These are phyloP conservation scores for Sebastes vulpes DNA, from an alignment of 2,797 vertebrate genomes.

Conservation along the genomic window DNA sequence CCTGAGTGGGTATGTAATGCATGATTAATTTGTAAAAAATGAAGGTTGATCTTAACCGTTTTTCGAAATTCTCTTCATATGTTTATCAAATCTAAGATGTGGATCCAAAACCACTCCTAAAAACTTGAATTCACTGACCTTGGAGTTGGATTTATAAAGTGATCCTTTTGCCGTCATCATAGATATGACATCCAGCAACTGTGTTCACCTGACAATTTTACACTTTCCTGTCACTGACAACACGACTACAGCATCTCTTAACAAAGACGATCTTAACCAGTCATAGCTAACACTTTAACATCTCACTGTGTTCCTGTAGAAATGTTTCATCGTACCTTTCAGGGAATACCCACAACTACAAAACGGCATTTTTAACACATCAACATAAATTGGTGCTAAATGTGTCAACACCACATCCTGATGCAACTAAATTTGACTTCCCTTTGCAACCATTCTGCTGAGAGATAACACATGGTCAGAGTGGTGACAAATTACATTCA, in stretches of 20 bases:
- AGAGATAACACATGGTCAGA: not conserved
- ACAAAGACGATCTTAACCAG: not conserved
- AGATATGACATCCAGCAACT: not conserved
- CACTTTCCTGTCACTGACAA: not conserved
- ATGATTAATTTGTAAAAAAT: too few species aligned
- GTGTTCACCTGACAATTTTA: not conserved
- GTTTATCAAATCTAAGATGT: too few species aligned
- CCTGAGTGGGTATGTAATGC: too few species aligned
- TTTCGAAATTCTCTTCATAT: too few species aligned
- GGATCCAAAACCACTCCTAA: too few species aligned
- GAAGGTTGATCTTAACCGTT: too few species aligned
- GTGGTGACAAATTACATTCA: constrained; percentile 15
- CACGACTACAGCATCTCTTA: not conserved
- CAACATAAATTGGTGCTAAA: constrained; percentile 2
- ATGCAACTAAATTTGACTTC: not conserved
- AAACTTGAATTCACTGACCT: too few species aligned
- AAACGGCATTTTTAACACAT: constrained; percentile 1
- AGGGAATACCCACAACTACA: not conserved
- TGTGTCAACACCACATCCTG: constrained; percentile 7
- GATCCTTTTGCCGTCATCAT: not conserved
- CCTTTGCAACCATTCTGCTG: not conserved
- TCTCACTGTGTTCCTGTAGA: not conserved
- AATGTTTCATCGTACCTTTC: not conserved
- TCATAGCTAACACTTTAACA: not conserved
- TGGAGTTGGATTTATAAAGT: not conserved